A percentile compares a stretch with the other conserved stretches of the same genome.
phyloP scores from a whole-genome alignment of 2,797 vertebrate genomes.

The Euphonia xanthogaster region DNA sequence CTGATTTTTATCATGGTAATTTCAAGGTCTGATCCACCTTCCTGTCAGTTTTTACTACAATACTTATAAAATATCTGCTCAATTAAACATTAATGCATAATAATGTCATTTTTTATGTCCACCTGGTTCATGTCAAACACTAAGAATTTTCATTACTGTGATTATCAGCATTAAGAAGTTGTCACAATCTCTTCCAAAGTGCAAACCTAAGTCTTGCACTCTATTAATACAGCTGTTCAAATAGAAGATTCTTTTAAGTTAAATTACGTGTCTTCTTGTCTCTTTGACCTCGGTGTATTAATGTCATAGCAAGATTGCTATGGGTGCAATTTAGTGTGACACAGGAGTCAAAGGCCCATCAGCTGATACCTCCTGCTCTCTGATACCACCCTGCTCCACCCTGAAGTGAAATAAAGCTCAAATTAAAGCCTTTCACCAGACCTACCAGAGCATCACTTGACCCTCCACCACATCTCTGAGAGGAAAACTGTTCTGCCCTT shows the following conservation, averaged over 20 bases:
- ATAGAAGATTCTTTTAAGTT: not conserved
- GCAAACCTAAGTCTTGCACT: not conserved
- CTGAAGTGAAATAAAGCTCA: not conserved
- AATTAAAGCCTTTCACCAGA: not conserved
- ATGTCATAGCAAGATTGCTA: not conserved
- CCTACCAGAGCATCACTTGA: not conserved
- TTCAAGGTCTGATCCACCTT: not conserved
- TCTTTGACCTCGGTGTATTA: not conserved
- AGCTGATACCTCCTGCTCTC: not conserved
- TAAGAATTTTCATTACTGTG: not conserved
- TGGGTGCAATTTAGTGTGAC: fast-evolving
- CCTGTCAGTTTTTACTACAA: not conserved
- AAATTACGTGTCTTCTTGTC: not conserved
- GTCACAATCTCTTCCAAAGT: not conserved
- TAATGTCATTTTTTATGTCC: not conserved
- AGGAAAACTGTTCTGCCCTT: not conserved
- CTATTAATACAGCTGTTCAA: not conserved
- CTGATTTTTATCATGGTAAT: not conserved
- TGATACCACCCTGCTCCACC: not conserved
- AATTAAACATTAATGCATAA: not conserved
- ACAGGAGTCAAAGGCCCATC: not conserved
- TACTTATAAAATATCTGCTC: not conserved
- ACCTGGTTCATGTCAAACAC: not conserved
- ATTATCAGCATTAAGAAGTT: not conserved
- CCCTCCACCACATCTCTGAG: not conserved